These are phyloP conservation scores for Julus scanicus DNA, from an alignment of 2,888 invertebrate species.

Conservation along the genomic window DNA sequence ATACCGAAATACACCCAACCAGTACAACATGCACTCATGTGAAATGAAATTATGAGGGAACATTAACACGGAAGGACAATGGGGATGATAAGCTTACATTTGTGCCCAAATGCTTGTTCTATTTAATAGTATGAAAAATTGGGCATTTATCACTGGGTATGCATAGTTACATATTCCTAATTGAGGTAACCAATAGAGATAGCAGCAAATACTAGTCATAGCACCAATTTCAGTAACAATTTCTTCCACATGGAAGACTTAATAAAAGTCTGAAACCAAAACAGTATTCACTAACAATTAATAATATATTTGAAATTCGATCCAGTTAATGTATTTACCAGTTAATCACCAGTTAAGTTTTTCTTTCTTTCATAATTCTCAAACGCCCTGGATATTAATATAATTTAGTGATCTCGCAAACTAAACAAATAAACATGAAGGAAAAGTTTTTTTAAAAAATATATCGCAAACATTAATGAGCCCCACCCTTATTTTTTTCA, in stretches of 20 bases:
- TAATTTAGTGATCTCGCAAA: conserved; percentile 12
- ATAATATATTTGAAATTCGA: background rate
- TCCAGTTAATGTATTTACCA: background rate
- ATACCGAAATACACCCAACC: conserved; percentile 38
- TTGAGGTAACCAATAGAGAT: conserved; percentile 34
- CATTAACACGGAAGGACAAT: background rate
- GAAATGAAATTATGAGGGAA: conserved; percentile 36
- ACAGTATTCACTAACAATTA: conserved; percentile 36
- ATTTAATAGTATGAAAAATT: background rate
- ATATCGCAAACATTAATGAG: conserved; percentile 45
- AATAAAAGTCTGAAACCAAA: conserved; percentile 34
- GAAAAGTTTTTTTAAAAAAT: conserved; percentile 23
- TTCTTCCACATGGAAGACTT: background rate
- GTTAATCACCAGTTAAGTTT: background rate
- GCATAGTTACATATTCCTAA: background rate
- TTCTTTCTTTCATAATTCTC: background rate
- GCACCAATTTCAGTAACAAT: conserved; percentile 39
- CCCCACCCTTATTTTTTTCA: background rate
- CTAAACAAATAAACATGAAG: conserved; percentile 28
- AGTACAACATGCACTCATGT: conserved; percentile 23
- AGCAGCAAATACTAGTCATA: conserved; percentile 31
- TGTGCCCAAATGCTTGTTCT: background rate
- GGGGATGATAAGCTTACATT: conserved; percentile 1
- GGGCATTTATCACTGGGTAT: conserved; percentile 36
- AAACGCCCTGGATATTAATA: background rate